These are phyloP conservation scores for Eupithecia vulgata DNA, from an alignment of 2,888 invertebrate species.

Conservation along the genomic window DNA sequence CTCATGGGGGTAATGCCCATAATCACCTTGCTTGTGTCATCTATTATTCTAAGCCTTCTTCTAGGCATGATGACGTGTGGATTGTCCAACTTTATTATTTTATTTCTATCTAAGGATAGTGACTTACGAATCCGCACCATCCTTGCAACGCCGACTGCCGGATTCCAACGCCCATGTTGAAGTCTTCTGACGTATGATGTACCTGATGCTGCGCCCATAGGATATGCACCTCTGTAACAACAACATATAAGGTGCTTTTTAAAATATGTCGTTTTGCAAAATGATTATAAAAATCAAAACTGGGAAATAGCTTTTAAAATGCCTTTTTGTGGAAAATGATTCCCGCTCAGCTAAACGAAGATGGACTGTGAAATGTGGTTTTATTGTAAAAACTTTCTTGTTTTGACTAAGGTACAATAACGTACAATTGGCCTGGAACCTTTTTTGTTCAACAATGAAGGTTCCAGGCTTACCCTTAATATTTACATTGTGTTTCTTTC, in stretches of 20 bases:
- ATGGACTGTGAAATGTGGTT: neutral
- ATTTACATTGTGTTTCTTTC: neutral
- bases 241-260: neutral
- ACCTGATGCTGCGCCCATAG: slow-evolving; percentile 96
- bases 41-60: no score
- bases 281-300: neutral
- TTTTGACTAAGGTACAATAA: neutral
- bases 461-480: no score
- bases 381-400: neutral
- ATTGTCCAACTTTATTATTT: no score
- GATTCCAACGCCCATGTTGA: slow-evolving; percentile 92
- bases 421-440: neutral
- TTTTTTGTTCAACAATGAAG: neutral
- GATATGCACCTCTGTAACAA: slow-evolving; percentile 90
- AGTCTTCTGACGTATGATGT: slow-evolving; percentile 95
- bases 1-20: no score
- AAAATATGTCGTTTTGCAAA: neutral
- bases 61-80: no score
- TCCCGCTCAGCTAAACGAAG: neutral
- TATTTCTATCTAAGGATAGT: no score
- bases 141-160: slow-evolving; percentile 92
- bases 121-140: slow-evolving; percentile 91
- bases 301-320: neutral
- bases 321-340: neutral
- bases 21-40: no score